These are phyloP conservation scores for Loriculus beryllinus DNA, from an alignment of 2,797 vertebrate genomes.

Conservation along the genomic window DNA sequence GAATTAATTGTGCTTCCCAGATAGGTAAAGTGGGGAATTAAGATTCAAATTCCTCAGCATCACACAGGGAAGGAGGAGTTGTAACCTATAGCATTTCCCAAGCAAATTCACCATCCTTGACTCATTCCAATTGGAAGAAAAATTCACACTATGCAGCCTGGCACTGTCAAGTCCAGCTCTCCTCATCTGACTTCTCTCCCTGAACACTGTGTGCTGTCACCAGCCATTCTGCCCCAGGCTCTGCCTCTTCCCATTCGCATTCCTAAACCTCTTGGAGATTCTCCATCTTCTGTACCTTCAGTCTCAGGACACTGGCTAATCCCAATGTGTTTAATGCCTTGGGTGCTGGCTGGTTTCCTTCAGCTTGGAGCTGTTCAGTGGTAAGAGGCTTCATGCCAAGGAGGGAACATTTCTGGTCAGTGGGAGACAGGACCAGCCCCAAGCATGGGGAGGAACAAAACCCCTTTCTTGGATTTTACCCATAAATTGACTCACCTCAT, in stretches of 20 bases:
- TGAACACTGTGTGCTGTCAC: background rate
- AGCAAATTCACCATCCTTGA: background rate
- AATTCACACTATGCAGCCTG: background rate
- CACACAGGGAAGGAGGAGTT: background rate
- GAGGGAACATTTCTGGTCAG: background rate
- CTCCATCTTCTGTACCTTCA: background rate
- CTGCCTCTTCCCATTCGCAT: background rate
- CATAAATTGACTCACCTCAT: fast-evolving
- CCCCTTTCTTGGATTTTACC: background rate
- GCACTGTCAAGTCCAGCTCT: background rate
- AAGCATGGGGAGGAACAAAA: background rate
- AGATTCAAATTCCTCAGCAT: background rate
- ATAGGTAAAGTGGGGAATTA: background rate
- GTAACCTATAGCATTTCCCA: background rate
- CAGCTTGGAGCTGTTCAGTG: background rate
- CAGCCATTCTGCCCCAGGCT: background rate
- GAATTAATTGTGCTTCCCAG: background rate
- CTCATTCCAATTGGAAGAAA: background rate
- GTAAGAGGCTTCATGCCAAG: background rate
- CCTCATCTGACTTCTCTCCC: background rate
- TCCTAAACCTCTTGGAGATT: background rate
- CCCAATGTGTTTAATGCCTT: background rate
- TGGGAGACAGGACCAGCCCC: background rate
- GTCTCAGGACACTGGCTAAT: background rate
- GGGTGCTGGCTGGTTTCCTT: background rate